Percentiles rank a stretch among this genome's conserved stretches.
These are phyloP conservation scores for Phataginus tetradactyla DNA, from an alignment of 2,797 vertebrate genomes.

Conservation along the genomic window DNA sequence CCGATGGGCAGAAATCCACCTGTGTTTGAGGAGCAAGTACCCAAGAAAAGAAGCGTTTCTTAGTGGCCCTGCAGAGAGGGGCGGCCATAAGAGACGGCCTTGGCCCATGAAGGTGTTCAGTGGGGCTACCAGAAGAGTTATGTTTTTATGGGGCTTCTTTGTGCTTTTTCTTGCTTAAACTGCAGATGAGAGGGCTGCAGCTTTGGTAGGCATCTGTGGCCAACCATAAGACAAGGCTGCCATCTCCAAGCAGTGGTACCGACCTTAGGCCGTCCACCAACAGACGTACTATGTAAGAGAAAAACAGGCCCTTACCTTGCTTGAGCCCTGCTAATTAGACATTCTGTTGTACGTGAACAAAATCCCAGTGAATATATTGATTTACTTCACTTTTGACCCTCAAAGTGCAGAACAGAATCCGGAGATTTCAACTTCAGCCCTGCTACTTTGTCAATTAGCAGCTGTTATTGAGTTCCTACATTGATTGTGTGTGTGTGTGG, in stretches of 20 bases:
- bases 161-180: not conserved
- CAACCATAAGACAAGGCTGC: not conserved
- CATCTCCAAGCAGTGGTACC: not conserved
- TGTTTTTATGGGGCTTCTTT: not conserved
- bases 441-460: not conserved
- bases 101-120: not conserved
- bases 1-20: not conserved
- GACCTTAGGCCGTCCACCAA: not conserved
- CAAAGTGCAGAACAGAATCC: not conserved
- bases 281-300: not conserved
- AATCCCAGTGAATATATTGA: not conserved
- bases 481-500: not conserved
- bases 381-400: not conserved
- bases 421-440: not conserved
- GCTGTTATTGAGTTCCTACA: not conserved
- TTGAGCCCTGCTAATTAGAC: not conserved
- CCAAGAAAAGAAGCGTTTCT: not conserved
- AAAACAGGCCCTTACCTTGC: not conserved
- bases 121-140: not conserved
- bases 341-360: not conserved
- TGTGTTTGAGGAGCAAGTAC: not conserved
- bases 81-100: not conserved
- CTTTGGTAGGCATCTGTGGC: not conserved
- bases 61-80: not conserved
- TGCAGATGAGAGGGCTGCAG: not conserved